Evolutionary conservation across 1,140 invertebrate genomes (phyloP).

Genomic region (Drosophila sucinea): DNA sequence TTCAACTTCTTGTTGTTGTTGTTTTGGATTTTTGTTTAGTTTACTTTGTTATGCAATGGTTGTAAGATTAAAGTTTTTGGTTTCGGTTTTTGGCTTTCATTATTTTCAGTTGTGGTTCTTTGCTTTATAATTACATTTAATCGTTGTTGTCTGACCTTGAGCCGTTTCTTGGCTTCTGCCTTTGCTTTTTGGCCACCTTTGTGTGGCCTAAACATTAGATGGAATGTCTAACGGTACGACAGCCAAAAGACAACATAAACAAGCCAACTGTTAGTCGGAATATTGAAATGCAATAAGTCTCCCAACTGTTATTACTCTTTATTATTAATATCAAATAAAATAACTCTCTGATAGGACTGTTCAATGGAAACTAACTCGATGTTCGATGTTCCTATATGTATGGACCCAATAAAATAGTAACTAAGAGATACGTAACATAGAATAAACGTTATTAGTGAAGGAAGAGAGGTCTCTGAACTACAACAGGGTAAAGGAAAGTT

Average conservation of each 20-base stretch:
- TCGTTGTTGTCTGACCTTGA: slow-evolving; percentile 71
- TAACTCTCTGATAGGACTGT: neutral
- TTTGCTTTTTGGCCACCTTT: slow-evolving; percentile 41
- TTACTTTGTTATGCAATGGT: slow-evolving; percentile 70
- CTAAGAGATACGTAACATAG: too few relatives aligned
- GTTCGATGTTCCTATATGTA: too few relatives aligned
- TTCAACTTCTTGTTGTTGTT: slow-evolving; percentile 44
- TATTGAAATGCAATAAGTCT: neutral
- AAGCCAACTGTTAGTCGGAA: neutral
- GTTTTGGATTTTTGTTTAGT: slow-evolving; percentile 24
- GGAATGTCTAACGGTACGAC: slow-evolving; percentile 55
- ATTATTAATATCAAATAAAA: neutral
- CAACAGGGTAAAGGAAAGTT: too few relatives aligned
- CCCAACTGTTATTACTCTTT: neutral
- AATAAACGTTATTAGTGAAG: too few relatives aligned
- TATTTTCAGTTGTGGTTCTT: slow-evolving; percentile 48
- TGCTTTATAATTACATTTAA: slow-evolving; percentile 74
- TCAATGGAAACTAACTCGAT: too few relatives aligned
- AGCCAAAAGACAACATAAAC: neutral
- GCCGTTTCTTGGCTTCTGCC: slow-evolving; percentile 51
- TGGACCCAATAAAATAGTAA: too few relatives aligned
- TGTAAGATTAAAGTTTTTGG: slow-evolving; percentile 52
- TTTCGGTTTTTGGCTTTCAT: slow-evolving; percentile 80
- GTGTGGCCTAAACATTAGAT: slow-evolving; percentile 39
- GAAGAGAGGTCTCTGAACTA: too few relatives aligned